Evolutionary conservation across 2,113 vertebrate species (phyloP).

Genomic region (Plotosus lineatus): DNA sequence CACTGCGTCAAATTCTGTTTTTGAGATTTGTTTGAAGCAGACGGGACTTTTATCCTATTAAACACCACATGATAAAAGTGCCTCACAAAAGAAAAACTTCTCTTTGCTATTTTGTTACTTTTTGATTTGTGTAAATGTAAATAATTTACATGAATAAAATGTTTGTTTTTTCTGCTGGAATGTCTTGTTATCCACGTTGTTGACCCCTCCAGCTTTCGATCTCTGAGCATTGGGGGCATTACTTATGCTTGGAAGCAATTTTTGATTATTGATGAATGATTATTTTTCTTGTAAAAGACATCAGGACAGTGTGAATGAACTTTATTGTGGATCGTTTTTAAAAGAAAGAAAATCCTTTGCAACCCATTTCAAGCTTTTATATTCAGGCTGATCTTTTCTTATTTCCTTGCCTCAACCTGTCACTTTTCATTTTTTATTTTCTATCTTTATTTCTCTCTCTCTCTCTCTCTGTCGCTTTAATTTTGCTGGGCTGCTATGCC

Average conservation of each 20-base stretch:
- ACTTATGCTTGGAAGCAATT: too few species aligned
- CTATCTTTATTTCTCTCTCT: slow-evolving; percentile 40
- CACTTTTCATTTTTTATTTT: background rate
- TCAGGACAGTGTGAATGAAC: background rate
- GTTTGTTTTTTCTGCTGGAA: background rate
- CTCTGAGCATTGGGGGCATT: too few species aligned
- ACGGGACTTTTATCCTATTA: too few species aligned
- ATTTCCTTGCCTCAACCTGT: background rate
- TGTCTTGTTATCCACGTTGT: background rate
- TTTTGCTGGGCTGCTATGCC: slow-evolving; percentile 49
- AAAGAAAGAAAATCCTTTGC: background rate
- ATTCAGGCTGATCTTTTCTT: background rate
- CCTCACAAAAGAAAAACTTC: too few species aligned
- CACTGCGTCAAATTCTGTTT: too few species aligned
- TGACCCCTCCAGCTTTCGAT: background rate
- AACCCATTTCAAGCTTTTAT: background rate
- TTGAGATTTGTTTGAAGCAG: too few species aligned
- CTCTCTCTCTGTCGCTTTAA: slow-evolving; percentile 42
- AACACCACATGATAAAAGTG: too few species aligned
- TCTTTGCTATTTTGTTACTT: background rate
- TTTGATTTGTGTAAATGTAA: background rate
- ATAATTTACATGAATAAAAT: background rate
- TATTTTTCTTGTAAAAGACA: background rate
- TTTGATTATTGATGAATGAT: too few species aligned
- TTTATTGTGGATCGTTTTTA: background rate